Evolutionary conservation across 2,797 vertebrate genomes (phyloP).

Genomic region (Danio choprae): DNA sequence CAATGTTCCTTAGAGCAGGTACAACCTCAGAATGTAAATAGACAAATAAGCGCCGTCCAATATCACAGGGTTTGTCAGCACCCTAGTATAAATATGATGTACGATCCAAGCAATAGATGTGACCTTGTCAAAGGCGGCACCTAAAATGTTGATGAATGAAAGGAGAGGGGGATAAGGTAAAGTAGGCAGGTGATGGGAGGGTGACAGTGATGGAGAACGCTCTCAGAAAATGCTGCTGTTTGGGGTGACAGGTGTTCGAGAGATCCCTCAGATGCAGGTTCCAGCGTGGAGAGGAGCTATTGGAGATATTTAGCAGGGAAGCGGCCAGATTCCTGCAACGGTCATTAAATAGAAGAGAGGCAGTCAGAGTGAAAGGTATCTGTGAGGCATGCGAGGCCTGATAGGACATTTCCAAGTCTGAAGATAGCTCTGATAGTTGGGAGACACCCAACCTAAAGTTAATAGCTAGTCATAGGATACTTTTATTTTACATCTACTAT

Average conservation of each 20-base stretch:
- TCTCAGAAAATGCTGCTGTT: conserved; percentile 56
- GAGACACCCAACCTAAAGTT: background rate
- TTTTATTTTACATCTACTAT: conserved; percentile 20
- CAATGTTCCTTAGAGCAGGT: conserved; percentile 38
- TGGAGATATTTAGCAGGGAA: conserved; percentile 44
- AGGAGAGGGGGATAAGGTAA: conserved; percentile 60
- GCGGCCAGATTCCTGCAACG: conserved; percentile 12
- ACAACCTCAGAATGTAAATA: conserved; percentile 50
- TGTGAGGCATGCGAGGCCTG: background rate
- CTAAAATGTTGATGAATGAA: conserved; percentile 79
- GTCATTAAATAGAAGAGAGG: conserved; percentile 13
- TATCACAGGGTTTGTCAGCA: conserved; percentile 52
- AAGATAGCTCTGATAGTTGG: conserved; percentile 26
- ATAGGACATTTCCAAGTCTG: conserved; percentile 31
- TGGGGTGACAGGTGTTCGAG: conserved; percentile 78
- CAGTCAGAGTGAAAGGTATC: background rate
- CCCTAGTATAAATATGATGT: conserved; percentile 57
- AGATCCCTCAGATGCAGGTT: conserved; percentile 59
- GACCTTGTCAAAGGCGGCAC: conserved; percentile 79
- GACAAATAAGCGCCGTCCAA: conserved; percentile 47
- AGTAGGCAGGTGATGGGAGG: conserved; percentile 79
- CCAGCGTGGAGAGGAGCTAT: conserved; percentile 27
- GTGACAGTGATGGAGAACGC: conserved; percentile 76
- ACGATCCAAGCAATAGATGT: conserved; percentile 68
- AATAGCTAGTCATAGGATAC: conserved; percentile 9